Evolutionary conservation across 2,797 vertebrate species (phyloP).

Genomic region (Catostomus latipinnis): DNA sequence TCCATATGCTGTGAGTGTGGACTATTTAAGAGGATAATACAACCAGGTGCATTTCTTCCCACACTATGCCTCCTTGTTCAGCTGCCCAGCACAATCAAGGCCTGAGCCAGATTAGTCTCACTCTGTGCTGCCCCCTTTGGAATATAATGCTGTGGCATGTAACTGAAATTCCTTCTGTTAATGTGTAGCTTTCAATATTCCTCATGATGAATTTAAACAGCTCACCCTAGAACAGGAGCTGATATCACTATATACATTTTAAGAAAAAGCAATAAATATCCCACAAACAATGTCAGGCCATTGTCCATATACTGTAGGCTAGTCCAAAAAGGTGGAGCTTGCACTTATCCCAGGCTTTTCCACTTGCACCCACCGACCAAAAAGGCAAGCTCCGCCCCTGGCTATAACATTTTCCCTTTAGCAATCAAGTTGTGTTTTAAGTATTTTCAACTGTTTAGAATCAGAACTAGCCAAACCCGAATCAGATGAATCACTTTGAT

Average conservation of each 20-base stretch:
- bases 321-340: no score
- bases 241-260: background rate
- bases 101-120: constrained; percentile 25
- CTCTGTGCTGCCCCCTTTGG: constrained; percentile 12
- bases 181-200: background rate
- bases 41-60: constrained; percentile 51
- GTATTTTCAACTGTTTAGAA: no score
- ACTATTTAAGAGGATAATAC: constrained; percentile 57
- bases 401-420: no score
- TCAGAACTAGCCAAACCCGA: no score
- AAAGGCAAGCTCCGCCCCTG: no score
- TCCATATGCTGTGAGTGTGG: constrained; percentile 50
- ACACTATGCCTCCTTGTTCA: constrained; percentile 31
- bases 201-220: background rate
- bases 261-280: background rate
- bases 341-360: no score
- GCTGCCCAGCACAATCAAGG: constrained; percentile 11
- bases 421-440: no score
- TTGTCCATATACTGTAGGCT: no score
- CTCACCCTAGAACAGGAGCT: background rate
- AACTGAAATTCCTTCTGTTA: background rate
- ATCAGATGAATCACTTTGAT: no score
- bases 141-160: constrained; percentile 18
- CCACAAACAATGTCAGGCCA: no score
- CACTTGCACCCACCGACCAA: no score